phyloP scores from a whole-genome alignment of 2,888 invertebrate genomes.

The Drosophila fulvimacula region DNA sequence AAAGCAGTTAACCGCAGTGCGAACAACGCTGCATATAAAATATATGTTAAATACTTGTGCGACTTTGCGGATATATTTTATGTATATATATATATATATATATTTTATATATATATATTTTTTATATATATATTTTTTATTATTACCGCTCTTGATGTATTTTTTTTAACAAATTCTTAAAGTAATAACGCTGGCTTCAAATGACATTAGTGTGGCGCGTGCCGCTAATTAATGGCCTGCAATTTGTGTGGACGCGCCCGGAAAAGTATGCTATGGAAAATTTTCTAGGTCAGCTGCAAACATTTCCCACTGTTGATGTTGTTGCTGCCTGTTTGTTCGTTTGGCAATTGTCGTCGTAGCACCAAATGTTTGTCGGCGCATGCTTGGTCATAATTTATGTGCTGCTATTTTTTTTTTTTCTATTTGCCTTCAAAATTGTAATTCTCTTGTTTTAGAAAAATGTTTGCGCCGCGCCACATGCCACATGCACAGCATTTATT shows the following conservation, averaged over 20 bases:
- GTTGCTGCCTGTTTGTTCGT: neutral
- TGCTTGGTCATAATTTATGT: conserved; percentile 75
- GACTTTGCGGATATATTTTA: neutral
- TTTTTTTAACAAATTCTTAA: conserved; percentile 26
- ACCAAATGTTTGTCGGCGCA: conserved; percentile 54
- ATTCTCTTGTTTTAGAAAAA: conserved; percentile 46
- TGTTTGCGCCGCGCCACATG: conserved; percentile 26
- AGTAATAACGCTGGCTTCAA: conserved; percentile 45
- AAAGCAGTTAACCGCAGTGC: conserved; percentile 27
- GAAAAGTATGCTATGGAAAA: conserved; percentile 58
- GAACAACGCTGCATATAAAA: conserved; percentile 37
- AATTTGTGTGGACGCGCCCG: conserved; percentile 62
- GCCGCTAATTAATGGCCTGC: conserved; percentile 73
- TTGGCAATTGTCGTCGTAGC: conserved; percentile 26
- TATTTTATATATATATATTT: neutral
- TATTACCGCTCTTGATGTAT: too few relatives aligned
- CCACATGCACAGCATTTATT: conserved; percentile 60
- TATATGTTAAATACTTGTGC: conserved; percentile 30
- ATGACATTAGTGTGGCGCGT: conserved; percentile 50
- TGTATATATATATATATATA: neutral
- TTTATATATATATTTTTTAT: conserved; percentile 8
- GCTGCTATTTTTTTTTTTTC: conserved; percentile 28
- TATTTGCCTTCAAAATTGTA: conserved; percentile 45
- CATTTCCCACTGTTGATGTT: neutral
- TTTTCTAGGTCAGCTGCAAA: conserved; percentile 63